Percentiles rank a stretch among this genome's conserved stretches.
Evolutionary conservation across 2,113 vertebrate genomes (phyloP).

Genomic region (Nicator chloris): DNA sequence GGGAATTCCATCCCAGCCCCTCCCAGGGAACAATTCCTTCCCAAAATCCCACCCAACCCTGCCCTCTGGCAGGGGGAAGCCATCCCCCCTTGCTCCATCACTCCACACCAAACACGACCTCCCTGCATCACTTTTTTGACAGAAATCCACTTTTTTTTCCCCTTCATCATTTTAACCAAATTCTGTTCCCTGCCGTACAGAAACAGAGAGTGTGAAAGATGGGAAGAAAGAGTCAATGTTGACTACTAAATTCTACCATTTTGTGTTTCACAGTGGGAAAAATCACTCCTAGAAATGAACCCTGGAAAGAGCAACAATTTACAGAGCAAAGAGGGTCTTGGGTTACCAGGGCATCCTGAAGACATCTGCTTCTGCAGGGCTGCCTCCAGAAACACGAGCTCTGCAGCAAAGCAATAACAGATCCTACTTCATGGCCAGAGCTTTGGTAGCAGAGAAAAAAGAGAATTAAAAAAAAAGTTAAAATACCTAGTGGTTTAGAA

Average conservation of each 20-base stretch:
- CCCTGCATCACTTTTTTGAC: accelerated
- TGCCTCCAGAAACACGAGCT: neutral
- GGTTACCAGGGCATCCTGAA: neutral
- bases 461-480: neutral
- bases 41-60: neutral
- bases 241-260: neutral
- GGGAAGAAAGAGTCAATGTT: neutral
- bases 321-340: neutral
- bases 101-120: too few species aligned
- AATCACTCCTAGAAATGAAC: neutral
- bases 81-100: neutral
- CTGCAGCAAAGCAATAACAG: neutral
- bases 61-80: neutral
- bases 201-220: neutral
- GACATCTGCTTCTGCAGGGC: neutral
- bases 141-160: neutral
- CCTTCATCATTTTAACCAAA: neutral
- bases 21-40: neutral
- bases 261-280: neutral
- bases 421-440: neutral
- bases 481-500: neutral
- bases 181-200: neutral
- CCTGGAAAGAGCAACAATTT: neutral
- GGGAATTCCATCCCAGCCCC: neutral
- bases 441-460: neutral